Evolutionary conservation across 2,888 invertebrate genomes (phyloP), one percentile per base, ranked within the genome.

Genomic region (Lamellibrachia columna): DNA sequence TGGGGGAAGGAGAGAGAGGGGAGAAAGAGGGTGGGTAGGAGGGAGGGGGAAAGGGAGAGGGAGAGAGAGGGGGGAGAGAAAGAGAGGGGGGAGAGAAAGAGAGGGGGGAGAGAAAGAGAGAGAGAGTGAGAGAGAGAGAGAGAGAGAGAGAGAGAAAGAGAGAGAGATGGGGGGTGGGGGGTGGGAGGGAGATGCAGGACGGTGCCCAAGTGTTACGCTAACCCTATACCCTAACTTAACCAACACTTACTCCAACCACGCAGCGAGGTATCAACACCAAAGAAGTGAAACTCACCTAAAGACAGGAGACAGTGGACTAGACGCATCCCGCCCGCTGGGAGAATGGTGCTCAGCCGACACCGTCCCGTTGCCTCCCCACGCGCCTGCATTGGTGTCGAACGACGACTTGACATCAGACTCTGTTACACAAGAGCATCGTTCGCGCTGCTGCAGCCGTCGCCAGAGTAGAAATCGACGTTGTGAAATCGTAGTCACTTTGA

Each of bases 11-110:
- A 91, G 91, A 58, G 58, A 58, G 28, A 8, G 91, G 52, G 40
- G 92, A n/a, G 60, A 22, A 53, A 52, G 40, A 55, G 58, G 4
- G 92, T 55, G 90, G 92, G 55, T 58, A 52, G 91, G 90, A 52
- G 58, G 91, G 60, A 90, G 92, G 40, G 53, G 91, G n/a, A 53
- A 53, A 40, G 28, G 11, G 28, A 53, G 53, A 52, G 40, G 15
- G 53, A 53, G 53, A 90, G 55, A 90, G 40, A 53, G 53, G 53
- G 53, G 52, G 90, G 53, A 92, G 91, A 52, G n/a, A 55, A 90
- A 52, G 53, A 53, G 28, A 11, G 91, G 52, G 92, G 90, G 15
- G 53, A 22, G 90, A 40, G 52, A 52, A 1, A 58, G 58, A 9
- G 58, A 58, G 22, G 40, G 28, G n/a, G 11, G 58, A 58, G 58